phyloP scores from a whole-genome alignment of 2,797 vertebrate species.

The Podargus strigoides region DNA sequence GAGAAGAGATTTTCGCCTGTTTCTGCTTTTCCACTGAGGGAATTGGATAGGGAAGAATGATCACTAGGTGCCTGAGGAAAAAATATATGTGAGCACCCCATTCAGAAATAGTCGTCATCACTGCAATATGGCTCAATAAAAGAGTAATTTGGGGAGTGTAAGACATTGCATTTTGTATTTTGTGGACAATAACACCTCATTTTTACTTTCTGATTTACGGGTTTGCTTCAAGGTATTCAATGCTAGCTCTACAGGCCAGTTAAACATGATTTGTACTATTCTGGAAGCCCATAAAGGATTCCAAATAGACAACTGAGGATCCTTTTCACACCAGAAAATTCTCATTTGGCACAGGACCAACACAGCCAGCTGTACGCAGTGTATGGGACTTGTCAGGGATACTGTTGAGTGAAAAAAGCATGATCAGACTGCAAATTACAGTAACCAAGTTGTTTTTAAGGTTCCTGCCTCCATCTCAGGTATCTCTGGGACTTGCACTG shows the following conservation, averaged over 20 bases:
- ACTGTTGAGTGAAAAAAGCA: neutral
- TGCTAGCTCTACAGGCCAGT: constrained; percentile 18
- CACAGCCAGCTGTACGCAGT: constrained; percentile 39
- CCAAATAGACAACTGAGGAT: constrained; percentile 45
- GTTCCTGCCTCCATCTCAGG: neutral
- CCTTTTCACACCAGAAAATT: constrained; percentile 56
- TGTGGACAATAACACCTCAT: neutral
- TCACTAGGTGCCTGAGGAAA: neutral
- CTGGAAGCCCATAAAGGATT: constrained; percentile 28
- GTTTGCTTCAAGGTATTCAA: constrained; percentile 24
- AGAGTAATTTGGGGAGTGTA: neutral
- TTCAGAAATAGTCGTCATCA: neutral
- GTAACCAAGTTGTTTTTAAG: neutral
- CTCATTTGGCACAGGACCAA: constrained; percentile 54
- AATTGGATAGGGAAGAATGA: neutral
- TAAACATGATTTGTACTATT: constrained; percentile 48
- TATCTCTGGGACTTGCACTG: neutral
- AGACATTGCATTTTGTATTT: neutral
- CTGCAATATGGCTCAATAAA: neutral
- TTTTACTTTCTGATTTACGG: constrained; percentile 13
- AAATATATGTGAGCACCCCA: neutral
- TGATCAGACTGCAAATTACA: constrained; percentile 35
- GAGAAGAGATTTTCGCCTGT: neutral
- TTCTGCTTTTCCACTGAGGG: neutral
- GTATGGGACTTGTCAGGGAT: constrained; percentile 47